A percentile compares a stretch with the other conserved stretches of the same genome.
Conservation (phyloP, 2,888 invertebrate species). For the Stenichneumon culpator region DNA sequence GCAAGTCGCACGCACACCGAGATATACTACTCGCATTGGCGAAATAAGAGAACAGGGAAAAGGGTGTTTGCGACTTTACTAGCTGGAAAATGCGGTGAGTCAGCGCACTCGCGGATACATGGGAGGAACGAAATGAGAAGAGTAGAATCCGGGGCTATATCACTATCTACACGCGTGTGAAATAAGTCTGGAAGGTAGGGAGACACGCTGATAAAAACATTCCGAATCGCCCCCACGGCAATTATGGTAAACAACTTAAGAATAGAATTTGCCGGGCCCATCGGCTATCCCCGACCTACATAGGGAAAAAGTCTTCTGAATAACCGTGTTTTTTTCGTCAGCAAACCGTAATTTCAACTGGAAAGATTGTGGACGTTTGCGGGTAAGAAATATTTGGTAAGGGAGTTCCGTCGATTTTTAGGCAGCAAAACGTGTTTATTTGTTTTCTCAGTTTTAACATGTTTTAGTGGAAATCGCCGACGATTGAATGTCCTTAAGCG, state of each 20-base stretch:
- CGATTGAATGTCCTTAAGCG: no score
- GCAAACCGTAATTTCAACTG: no score
- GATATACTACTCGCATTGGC: slow-evolving; percentile 59
- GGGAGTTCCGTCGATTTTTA: no score
- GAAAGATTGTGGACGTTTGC: no score
- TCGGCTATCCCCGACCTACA: not conserved
- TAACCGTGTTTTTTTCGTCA: not conserved
- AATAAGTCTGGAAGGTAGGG: slow-evolving; percentile 10
- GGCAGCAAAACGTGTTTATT: no score
- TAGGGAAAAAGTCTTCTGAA: not conserved
- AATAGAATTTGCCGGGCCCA: not conserved
- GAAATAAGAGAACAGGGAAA: slow-evolving; percentile 67
- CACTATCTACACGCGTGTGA: not conserved
- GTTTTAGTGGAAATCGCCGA: no score
- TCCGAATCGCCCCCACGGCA: not conserved
- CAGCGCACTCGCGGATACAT: slow-evolving; percentile 48
- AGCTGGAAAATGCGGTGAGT: slow-evolving; percentile 68
- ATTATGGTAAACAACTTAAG: not conserved
- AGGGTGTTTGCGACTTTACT: slow-evolving; percentile 67
- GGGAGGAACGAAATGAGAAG: slow-evolving; percentile 31
- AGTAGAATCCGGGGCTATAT: slow-evolving; percentile 20
- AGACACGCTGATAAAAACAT: slow-evolving; percentile 47
- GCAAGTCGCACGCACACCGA: slow-evolving; percentile 54
- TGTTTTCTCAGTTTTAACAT: no score
- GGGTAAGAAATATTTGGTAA: no score